A percentile compares a stretch with the other conserved stretches of the same genome.
These are phyloP conservation scores for Sebastes fasciatus DNA, from an alignment of 2,113 vertebrate genomes.

Conservation along the genomic window DNA sequence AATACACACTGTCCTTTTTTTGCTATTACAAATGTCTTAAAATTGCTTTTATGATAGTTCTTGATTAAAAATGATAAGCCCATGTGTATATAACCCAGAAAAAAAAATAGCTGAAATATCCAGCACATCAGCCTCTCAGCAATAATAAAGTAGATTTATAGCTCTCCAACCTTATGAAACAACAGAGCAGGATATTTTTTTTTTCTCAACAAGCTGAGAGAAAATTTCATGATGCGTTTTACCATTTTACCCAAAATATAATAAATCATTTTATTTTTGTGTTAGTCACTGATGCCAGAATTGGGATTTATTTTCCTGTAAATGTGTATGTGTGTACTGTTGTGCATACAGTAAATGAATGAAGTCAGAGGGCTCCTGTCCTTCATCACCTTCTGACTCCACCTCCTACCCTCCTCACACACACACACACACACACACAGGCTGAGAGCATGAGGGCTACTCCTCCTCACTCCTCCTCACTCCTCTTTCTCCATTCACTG, in stretches of 20 bases:
- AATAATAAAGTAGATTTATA: not conserved
- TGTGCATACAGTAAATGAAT: slow-evolving; percentile 65
- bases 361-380: slow-evolving; percentile 66
- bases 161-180: not conserved
- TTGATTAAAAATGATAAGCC: not conserved
- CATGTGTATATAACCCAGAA: not conserved
- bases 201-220: not conserved
- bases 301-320: not conserved
- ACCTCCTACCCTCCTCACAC: slow-evolving; percentile 57
- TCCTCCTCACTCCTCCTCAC: slow-evolving; percentile 78
- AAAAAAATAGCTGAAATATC: not conserved
- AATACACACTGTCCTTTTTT: too few species aligned
- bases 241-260: not conserved
- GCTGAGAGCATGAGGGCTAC: slow-evolving; percentile 78
- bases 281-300: not conserved
- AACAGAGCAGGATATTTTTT: not conserved
- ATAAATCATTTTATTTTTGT: not conserved
- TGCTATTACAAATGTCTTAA: not conserved
- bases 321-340: slow-evolving; percentile 23
- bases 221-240: not conserved
- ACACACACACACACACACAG: slow-evolving; percentile 37
- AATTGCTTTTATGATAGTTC: not conserved
- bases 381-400: slow-evolving; percentile 79
- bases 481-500: slow-evolving; percentile 77
- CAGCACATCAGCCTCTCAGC: not conserved